phyloP scores from a whole-genome alignment of 2,113 vertebrate genomes.

The Monopterus albus region DNA sequence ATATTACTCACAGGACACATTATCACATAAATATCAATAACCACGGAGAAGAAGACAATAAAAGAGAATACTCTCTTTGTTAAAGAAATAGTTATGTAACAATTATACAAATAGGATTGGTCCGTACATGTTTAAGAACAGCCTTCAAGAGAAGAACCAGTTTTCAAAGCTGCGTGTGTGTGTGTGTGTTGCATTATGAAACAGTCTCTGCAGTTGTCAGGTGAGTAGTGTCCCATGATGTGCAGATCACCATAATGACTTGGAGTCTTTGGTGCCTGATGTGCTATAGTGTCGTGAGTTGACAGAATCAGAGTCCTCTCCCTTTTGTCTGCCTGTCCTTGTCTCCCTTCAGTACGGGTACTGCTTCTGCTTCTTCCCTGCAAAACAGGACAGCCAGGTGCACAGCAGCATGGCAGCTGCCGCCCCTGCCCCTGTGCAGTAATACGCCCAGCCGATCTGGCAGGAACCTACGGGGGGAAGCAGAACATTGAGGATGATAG shows the following conservation, averaged over 20 bases:
- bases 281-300: slow-evolving; percentile 63
- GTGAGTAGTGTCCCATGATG: slow-evolving; percentile 63
- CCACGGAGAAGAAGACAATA: slow-evolving; percentile 38
- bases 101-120: slow-evolving; percentile 74
- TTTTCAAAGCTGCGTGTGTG: slow-evolving; percentile 57
- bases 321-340: slow-evolving; percentile 32
- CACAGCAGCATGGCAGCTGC: slow-evolving; percentile 90
- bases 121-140: slow-evolving; percentile 73
- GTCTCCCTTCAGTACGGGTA: slow-evolving; percentile 90
- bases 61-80: slow-evolving; percentile 40
- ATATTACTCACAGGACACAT: slow-evolving; percentile 60
- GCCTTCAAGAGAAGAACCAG: slow-evolving; percentile 42
- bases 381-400: slow-evolving; percentile 96
- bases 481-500: slow-evolving; percentile 1
- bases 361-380: slow-evolving; percentile 97
- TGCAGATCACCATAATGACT: slow-evolving; percentile 53
- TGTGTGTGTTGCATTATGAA: slow-evolving; percentile 67
- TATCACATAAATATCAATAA: slow-evolving; percentile 68
- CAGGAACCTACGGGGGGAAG: slow-evolving; percentile 86
- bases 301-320: slow-evolving; percentile 53
- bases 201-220: slow-evolving; percentile 77
- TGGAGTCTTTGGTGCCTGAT: slow-evolving; percentile 64
- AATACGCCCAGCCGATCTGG: slow-evolving; percentile 97
- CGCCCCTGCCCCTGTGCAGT: slow-evolving; percentile 92
- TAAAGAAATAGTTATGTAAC: slow-evolving; percentile 61